Percentiles rank a stretch among this genome's conserved stretches.
phyloP scores from a whole-genome alignment of 2,797 vertebrate genomes.

The Lepilemur septentrionalis region DNA sequence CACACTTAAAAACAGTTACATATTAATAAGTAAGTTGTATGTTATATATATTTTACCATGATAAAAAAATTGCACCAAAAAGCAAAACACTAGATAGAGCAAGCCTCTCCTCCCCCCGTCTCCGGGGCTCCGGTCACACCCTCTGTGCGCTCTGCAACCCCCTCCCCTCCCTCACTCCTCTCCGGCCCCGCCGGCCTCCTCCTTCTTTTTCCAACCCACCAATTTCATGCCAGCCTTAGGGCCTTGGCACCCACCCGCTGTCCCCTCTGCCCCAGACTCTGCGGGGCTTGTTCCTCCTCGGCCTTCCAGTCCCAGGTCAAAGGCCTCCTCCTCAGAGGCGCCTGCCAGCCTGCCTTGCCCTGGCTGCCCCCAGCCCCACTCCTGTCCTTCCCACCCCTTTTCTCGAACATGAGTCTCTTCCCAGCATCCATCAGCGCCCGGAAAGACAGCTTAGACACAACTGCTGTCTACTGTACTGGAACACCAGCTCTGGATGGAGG shows the following conservation, averaged over 20 bases:
- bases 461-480: too few species aligned
- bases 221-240: not conserved
- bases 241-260: not conserved
- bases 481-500: not conserved
- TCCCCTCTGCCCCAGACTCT: not conserved
- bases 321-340: not conserved
- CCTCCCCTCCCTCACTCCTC: accelerated
- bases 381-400: not conserved
- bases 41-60: not conserved
- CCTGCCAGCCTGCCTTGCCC: not conserved
- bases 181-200: not conserved
- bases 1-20: not conserved
- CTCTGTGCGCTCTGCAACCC: accelerated
- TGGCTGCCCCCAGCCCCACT: not conserved
- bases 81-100: not conserved
- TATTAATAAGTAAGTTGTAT: not conserved
- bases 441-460: not conserved
- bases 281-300: not conserved
- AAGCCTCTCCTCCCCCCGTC: not conserved
- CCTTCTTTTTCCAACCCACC: not conserved
- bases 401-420: not conserved
- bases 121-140: too few species aligned
- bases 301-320: not conserved
- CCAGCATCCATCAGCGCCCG: not conserved
- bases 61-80: not conserved